phyloP scores from a whole-genome alignment of 2,888 invertebrate species.

The Dynastes grantii region DNA sequence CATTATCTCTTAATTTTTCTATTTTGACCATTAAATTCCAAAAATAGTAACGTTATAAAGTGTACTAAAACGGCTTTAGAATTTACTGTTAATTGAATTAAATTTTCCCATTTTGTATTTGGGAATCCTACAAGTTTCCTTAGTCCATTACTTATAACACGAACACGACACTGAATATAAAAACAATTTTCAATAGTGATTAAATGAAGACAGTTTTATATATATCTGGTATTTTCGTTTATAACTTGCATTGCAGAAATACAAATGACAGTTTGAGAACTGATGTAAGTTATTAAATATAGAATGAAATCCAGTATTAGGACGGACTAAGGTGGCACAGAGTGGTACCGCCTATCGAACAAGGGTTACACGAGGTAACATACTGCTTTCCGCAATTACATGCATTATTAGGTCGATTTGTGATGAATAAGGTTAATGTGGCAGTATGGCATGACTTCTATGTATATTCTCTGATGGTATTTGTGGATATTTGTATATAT shows the following conservation, averaged over 20 bases:
- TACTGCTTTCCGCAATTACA: constrained; percentile 28
- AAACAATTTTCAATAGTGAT: too few species aligned
- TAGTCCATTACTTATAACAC: too few species aligned
- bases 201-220: too few species aligned
- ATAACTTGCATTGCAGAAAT: background rate
- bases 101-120: too few species aligned
- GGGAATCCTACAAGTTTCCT: too few species aligned
- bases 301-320: background rate
- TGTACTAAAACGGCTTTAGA: too few species aligned
- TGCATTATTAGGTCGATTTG: constrained; percentile 25
- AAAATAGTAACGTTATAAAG: too few species aligned
- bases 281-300: background rate
- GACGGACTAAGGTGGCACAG: constrained; percentile 2
- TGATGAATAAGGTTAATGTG: constrained; percentile 43
- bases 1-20: too few species aligned
- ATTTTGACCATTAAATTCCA: too few species aligned
- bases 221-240: background rate
- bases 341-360: constrained; percentile 38
- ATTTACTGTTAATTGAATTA: too few species aligned
- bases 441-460: constrained; percentile 22
- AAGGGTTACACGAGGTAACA: background rate
- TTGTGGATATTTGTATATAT: background rate
- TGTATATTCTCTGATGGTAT: background rate
- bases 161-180: too few species aligned
- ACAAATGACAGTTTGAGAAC: background rate